phyloP scores from a whole-genome alignment of 1,140 invertebrate genomes.

The Bombus haemorrhoidalis region DNA sequence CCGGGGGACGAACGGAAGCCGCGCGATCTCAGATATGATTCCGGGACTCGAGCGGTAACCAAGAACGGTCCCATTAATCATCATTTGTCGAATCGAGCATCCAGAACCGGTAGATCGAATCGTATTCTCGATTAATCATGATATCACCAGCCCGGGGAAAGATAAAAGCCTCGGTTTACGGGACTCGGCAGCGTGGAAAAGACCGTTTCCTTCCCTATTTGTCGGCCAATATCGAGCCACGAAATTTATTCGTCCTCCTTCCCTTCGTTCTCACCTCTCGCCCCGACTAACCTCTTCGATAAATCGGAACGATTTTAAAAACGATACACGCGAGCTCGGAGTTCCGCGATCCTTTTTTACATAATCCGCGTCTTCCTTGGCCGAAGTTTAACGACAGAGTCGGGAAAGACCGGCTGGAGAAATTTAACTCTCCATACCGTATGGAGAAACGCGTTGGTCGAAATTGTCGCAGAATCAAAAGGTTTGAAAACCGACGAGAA shows the following conservation, averaged over 20 bases:
- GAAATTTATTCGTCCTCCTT: conserved; percentile 52
- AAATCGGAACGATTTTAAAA: neutral
- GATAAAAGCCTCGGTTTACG: conserved; percentile 52
- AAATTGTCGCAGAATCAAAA: neutral
- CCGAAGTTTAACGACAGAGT: no score
- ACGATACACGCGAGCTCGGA: neutral
- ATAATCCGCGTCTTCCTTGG: no score
- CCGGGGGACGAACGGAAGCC: conserved; percentile 29
- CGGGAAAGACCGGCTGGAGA: no score
- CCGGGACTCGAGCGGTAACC: conserved; percentile 28
- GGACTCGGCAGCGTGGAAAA: conserved; percentile 2
- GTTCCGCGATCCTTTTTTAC: neutral
- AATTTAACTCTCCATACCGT: neutral
- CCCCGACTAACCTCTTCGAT: neutral
- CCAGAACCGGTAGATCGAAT: conserved; percentile 69
- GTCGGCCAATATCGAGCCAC: conserved; percentile 40
- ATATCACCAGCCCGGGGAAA: conserved; percentile 52
- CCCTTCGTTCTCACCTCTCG: no score
- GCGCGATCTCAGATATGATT: conserved; percentile 52
- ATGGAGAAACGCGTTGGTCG: neutral
- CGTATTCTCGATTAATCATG: conserved; percentile 76
- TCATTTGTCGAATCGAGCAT: conserved; percentile 75
- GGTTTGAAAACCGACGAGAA: neutral
- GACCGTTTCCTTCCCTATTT: conserved; percentile 36
- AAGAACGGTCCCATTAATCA: conserved; percentile 73